Conservation (phyloP, 2,797 vertebrate genomes). For the Alectoris magna region DNA sequence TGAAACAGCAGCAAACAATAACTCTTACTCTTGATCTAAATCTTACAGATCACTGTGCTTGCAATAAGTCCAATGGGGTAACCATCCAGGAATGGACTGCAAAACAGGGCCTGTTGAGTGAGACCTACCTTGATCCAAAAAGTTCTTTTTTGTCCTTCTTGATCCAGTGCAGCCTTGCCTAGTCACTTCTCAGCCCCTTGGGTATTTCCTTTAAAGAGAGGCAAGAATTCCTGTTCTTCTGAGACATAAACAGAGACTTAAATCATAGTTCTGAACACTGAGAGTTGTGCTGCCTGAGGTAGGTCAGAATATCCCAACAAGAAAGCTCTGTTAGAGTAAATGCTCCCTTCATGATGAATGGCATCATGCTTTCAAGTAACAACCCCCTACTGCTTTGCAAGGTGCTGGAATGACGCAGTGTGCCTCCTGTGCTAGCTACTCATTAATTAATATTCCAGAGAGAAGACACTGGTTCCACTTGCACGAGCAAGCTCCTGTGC, state of each 20-base stretch:
- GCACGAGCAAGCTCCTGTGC: neutral
- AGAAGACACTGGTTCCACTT: neutral
- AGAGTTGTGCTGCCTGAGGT: neutral
- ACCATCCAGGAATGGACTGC: neutral
- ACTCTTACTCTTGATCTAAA: slow-evolving; percentile 15
- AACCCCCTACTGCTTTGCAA: accelerated
- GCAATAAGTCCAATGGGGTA: neutral
- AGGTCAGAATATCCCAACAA: neutral
- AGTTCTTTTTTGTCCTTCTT: neutral
- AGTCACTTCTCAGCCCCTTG: neutral
- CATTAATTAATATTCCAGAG: slow-evolving; percentile 19
- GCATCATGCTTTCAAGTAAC: neutral
- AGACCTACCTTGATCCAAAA: neutral
- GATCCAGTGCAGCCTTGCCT: neutral
- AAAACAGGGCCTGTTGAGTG: neutral
- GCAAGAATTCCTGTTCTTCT: neutral
- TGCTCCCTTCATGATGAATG: accelerated
- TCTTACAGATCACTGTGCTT: neutral
- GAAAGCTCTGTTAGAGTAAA: neutral
- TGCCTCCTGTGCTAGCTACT: neutral
- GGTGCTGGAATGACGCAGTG: neutral
- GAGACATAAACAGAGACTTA: neutral
- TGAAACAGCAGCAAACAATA: slow-evolving; percentile 57
- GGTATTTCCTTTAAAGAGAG: neutral
- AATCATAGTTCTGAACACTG: neutral